Percentiles rank a stretch among this genome's conserved stretches.
Conservation (phyloP, 1,140 invertebrate species). For the Philopotamus ludificatus region DNA sequence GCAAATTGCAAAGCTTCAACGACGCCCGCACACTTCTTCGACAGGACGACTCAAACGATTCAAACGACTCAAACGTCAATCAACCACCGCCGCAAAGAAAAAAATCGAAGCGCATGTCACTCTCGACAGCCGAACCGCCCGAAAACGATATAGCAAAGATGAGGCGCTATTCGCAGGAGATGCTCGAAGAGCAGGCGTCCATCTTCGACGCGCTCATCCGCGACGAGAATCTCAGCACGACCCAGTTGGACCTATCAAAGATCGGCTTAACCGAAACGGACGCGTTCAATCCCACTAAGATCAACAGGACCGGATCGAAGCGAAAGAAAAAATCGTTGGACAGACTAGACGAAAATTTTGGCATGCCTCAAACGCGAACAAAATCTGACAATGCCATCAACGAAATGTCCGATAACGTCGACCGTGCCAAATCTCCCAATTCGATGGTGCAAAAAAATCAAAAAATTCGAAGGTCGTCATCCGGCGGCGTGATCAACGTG, state of each 20-base stretch:
- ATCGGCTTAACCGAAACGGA: conserved; percentile 45
- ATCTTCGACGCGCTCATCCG: conserved; percentile 55
- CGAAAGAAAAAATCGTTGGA: conserved; percentile 40
- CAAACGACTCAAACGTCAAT: neutral
- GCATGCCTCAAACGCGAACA: conserved; percentile 44
- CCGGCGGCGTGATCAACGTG: conserved; percentile 48
- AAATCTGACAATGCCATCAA: conserved; percentile 54
- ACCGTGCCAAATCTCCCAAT: conserved; percentile 43
- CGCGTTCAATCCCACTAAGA: conserved; percentile 25
- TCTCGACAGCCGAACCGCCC: neutral
- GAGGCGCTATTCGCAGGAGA: conserved; percentile 36
- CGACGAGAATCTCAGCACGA: conserved; percentile 55
- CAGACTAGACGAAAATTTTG: conserved; percentile 42
- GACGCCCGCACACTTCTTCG: conserved; percentile 43
- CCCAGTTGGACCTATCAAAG: conserved; percentile 52
- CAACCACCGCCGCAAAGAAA: conserved; percentile 12
- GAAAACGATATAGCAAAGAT: conserved; percentile 20
- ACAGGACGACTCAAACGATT: neutral
- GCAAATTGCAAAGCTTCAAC: conserved; percentile 45
- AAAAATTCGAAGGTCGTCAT: conserved; percentile 53
- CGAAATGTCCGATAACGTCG: conserved; percentile 24
- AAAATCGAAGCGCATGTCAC: conserved; percentile 20
- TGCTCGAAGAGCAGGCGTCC: conserved; percentile 52
- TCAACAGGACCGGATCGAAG: conserved; percentile 34
- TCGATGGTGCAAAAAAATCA: conserved; percentile 26